Base-by-base conservation (phyloP, 2,797 vertebrate genomes). In the Pseudomugil tenellus region DNA sequence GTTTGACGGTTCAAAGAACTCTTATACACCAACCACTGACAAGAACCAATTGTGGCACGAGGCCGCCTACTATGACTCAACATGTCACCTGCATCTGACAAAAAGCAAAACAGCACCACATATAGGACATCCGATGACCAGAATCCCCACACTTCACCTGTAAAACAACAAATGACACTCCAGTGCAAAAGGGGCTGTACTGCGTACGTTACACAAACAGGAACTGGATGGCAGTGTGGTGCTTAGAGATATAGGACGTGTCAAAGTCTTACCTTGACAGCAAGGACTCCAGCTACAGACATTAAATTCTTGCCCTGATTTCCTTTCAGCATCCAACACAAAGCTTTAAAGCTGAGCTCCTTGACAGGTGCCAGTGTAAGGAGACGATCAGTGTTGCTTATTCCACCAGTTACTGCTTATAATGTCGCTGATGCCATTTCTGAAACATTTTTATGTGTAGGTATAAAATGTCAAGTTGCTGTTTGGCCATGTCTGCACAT, bases 381-480 rank as follows among this genome's bases (percentile, higher is more conserved):
- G 23, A 52, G 25, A 52, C 49, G 14, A 28, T 53, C 26, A 52
- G 23, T 52, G 25, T 9, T 26, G 25, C 25, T 52, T 26, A 26
- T 26, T 28, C 16, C 51, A 26, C 6, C 21, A 6, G 26, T 53
- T 16, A 35, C 31, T 52, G 19, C 14, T 48, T 29, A 25, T 48
- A 25, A 48, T 55, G 9, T 16, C 29, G 14, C 26, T 65, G 37
- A 11, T 46, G 10, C 21, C 46, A 34, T 17, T 41, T 19, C 49
- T 35, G n/a, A 31, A 6, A 0, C 3, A 3, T 29, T 53, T 32
- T 21, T 29, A 25, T 16, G 35, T 58, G 13, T 28, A 23, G n/a
- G 51, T 72, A 14, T 60, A n/a, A 64, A 69, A 70, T 31, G n/a
- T 26, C 23, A 59, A 63, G 59, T 7, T 5, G 43, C 63, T 61